These are phyloP conservation scores for Tetramorium alpestre DNA, from an alignment of 1,140 invertebrate species.

Conservation along the genomic window DNA sequence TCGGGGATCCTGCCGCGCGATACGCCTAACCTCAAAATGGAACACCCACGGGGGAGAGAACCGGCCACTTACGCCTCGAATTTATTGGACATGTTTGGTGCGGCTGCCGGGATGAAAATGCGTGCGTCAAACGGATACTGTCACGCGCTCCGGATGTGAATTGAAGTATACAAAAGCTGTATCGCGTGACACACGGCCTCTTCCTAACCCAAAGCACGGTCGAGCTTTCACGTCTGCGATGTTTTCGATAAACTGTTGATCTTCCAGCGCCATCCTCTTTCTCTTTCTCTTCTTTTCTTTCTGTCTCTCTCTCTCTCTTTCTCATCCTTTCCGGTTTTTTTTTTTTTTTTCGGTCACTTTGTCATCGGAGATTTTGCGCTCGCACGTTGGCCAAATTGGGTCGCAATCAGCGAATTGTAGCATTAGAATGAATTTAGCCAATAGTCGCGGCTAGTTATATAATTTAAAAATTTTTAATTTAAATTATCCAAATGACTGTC, in stretches of 20 bases:
- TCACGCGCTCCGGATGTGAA: conserved; percentile 74
- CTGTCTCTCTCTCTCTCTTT: neutral
- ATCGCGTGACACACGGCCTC: conserved; percentile 10
- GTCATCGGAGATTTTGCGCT: conserved; percentile 54
- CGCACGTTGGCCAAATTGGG: conserved; percentile 58
- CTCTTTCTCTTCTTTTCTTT: neutral
- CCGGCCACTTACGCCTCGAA: conserved; percentile 87
- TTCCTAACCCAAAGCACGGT: conserved; percentile 58
- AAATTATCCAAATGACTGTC: too few relatives aligned
- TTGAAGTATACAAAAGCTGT: conserved; percentile 77
- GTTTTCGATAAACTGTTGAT: conserved; percentile 75
- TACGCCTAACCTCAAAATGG: conserved; percentile 58
- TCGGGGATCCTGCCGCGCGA: neutral
- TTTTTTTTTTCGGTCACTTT: conserved; percentile 33
- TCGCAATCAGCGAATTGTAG: neutral
- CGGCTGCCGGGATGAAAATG: conserved; percentile 67
- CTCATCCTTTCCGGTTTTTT: neutral
- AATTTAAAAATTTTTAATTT: too few relatives aligned
- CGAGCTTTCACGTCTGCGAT: conserved; percentile 57
- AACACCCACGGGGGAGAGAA: conserved; percentile 25
- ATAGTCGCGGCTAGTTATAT: neutral
- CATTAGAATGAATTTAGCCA: neutral
- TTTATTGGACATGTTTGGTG: conserved; percentile 87
- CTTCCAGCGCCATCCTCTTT: neutral
- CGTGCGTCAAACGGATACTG: conserved; percentile 72